Base-by-base conservation (phyloP, 2,888 invertebrate genomes). In the Marasmarcha lunaedactyla region DNA sequence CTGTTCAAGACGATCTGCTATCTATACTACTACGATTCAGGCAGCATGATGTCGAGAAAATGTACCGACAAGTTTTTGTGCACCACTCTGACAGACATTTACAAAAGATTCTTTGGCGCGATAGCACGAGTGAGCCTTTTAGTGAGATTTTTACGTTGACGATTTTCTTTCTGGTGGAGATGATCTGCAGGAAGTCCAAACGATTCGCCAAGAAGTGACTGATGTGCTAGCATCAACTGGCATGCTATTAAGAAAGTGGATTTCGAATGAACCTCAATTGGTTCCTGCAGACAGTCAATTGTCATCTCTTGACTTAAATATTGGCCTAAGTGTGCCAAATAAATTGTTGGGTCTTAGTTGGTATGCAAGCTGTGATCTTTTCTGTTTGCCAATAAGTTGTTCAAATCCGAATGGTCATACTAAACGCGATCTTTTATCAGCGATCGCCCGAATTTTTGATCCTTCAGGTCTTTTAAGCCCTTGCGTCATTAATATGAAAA, bases 241-340 rank as follows among this genome's bases (percentile, higher is more conserved):
- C 9, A 41, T 48, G 42, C 33, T 34, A 27, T 37, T 46, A 27
- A 40, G 40, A 33, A 48, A 46, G 33, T 46, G 44, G 46, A 44
- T 38, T 36, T 46, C 45, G 3, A 48, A 46, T 33, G 40, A 39
- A 1, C 15, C 42, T 40, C 15, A 37, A 15, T 13, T 44, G n/a
- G n/a, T n/a, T n/a, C n/a, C n/a, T n/a, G n/a, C n/a, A n/a, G n/a
- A 14, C 12, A 5, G 1, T 27, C 38, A 41, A 12, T 40, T 38
- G 1, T n/a, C n/a, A n/a, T 30, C 37, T 27, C 15, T 37, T 3
- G 41, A 45, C 35, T 42, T 46, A 11, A 41, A 42, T 12, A 15
- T 39, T 1, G 41, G 36, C 1, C 14, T 9, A 9, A 6, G 2
- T 14, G 34, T 33, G 14, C 14, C 37, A 2, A 35, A 36, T 30